A percentile compares a stretch with the other conserved stretches of the same genome.
Conservation (phyloP, 1,140 invertebrate species). For the Cherax quadricarinatus region DNA sequence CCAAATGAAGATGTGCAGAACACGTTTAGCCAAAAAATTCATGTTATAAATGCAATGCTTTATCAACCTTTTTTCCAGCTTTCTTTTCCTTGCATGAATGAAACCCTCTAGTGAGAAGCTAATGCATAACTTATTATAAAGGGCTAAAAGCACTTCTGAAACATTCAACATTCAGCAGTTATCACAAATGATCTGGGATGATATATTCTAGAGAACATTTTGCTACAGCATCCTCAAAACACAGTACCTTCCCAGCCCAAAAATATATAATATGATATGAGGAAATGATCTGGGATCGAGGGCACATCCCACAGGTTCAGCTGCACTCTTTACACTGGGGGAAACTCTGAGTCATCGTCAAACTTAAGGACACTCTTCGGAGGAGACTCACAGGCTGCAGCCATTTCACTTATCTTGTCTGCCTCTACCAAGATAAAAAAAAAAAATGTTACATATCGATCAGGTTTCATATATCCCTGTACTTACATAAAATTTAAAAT, state of each 20-base stretch:
- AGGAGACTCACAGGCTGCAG: conserved; percentile 83
- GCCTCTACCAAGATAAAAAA: conserved; percentile 81
- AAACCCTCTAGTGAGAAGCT: neutral
- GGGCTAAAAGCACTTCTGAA: neutral
- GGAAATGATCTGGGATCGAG: neutral
- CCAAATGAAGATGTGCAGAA: too few relatives aligned
- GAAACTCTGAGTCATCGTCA: conserved; percentile 89
- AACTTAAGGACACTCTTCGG: conserved; percentile 83
- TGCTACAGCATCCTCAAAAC: neutral
- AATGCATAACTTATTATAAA: neutral
- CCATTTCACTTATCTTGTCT: conserved; percentile 86
- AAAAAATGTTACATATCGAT: neutral
- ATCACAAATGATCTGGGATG: neutral
- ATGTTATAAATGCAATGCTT: too few relatives aligned
- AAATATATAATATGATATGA: neutral
- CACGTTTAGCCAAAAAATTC: too few relatives aligned
- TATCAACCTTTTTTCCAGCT: too few relatives aligned
- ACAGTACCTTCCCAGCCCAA: neutral
- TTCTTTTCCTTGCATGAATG: neutral
- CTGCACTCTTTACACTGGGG: conserved; percentile 78
- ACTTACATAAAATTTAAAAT: neutral
- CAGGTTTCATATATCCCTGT: too few relatives aligned
- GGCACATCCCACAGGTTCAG: neutral
- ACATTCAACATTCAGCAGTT: neutral
- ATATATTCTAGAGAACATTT: neutral